Conservation (phyloP, 2,797 vertebrate genomes). For the Fistularia commersonii region DNA sequence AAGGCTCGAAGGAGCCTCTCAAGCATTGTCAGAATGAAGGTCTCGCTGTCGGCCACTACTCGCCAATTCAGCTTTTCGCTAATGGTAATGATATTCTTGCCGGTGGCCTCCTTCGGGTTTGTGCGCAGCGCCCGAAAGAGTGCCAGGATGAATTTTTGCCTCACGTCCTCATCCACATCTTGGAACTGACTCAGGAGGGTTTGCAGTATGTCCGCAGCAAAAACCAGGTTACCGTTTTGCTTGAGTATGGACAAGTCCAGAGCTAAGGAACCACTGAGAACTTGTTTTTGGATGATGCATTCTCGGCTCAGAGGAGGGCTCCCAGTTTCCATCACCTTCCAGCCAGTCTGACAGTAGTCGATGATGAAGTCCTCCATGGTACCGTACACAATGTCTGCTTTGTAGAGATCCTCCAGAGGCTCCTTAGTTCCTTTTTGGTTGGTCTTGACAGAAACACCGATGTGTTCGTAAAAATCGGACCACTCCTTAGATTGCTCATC, state of each 20-base stretch:
- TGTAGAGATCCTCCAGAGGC: constrained; percentile 3
- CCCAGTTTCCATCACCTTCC: constrained; percentile 3
- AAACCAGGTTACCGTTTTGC: not conserved
- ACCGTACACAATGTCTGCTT: constrained; percentile 24
- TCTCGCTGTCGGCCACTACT: not conserved
- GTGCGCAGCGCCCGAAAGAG: constrained; percentile 8
- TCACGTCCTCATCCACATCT: constrained; percentile 1
- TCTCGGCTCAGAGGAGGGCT: rapidly evolving
- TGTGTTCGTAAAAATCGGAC: constrained; percentile 19
- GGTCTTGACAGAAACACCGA: constrained; percentile 10
- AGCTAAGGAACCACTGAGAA: not conserved
- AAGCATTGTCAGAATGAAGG: constrained; percentile 14
- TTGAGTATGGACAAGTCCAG: constrained; percentile 6
- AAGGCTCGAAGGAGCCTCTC: constrained; percentile 11
- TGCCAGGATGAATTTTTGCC: not conserved
- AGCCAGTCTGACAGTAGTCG: not conserved
- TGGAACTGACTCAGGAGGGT: not conserved
- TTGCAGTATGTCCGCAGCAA: constrained; percentile 6
- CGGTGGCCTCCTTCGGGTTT: not conserved
- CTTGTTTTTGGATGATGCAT: constrained; percentile 9
- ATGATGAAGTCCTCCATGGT: constrained; percentile 19
- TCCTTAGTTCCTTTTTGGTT: not conserved
- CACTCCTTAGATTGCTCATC: constrained; percentile 15
- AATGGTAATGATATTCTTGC: not conserved
- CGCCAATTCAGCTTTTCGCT: not conserved